Conservation (phyloP, 2,888 invertebrate species). For the Andrena minutula region DNA sequence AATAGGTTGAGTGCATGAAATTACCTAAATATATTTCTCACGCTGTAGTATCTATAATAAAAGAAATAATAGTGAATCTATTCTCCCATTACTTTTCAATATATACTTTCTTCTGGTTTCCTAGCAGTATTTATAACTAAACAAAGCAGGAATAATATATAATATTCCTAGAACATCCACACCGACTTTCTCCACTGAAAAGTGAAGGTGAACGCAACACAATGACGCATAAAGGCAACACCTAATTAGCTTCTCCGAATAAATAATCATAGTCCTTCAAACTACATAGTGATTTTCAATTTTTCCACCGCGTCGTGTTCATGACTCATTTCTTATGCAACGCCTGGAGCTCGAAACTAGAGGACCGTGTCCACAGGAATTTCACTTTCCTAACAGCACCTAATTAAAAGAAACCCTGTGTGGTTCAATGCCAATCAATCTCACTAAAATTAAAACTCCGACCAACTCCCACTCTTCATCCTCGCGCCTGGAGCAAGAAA, state of each 20-base stretch:
- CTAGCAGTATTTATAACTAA: no score
- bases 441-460: no score
- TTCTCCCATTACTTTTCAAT: no score
- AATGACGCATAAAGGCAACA: slow-evolving; percentile 29
- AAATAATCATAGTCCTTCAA: slow-evolving; percentile 26
- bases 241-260: slow-evolving; percentile 37
- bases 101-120: no score
- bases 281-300: slow-evolving; percentile 7
- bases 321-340: slow-evolving; percentile 38
- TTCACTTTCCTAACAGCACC: slow-evolving; percentile 8
- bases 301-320: not conserved
- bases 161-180: not conserved
- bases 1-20: no score
- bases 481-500: not conserved
- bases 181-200: slow-evolving; percentile 9
- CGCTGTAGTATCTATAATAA: no score
- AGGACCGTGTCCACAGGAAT: not conserved
- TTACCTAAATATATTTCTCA: no score
- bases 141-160: no score
- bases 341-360: slow-evolving; percentile 2
- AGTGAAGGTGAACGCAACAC: slow-evolving; percentile 34
- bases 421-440: no score
- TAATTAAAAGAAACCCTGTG: no score
- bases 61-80: no score
- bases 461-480: no score